These are phyloP conservation scores for Melanotaenia boesemani DNA, from an alignment of 2,797 vertebrate genomes.

Conservation along the genomic window DNA sequence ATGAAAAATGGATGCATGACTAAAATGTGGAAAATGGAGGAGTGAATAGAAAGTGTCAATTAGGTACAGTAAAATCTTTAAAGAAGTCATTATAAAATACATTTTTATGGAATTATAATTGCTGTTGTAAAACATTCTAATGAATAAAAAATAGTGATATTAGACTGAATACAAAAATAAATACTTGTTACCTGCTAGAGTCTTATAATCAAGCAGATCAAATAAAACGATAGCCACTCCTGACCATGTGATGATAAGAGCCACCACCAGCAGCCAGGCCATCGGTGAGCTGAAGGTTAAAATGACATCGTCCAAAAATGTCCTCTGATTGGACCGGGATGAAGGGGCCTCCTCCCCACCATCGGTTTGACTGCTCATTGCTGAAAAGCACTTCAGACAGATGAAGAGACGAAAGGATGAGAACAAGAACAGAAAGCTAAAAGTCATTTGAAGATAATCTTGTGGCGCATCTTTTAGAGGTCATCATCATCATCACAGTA, in stretches of 20 bases:
- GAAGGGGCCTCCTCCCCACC: slow-evolving; percentile 80
- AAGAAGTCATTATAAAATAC: slow-evolving; percentile 30
- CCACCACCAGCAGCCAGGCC: slow-evolving; percentile 94
- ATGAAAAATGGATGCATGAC: slow-evolving; percentile 52
- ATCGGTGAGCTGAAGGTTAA: slow-evolving; percentile 94
- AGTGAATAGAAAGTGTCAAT: slow-evolving; percentile 35
- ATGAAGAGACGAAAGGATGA: not conserved
- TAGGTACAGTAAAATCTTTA: slow-evolving; percentile 13
- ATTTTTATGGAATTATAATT: slow-evolving; percentile 28
- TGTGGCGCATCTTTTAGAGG: not conserved
- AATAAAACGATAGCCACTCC: slow-evolving; percentile 96
- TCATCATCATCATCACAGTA: not conserved
- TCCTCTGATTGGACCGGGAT: slow-evolving; percentile 83
- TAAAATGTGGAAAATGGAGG: slow-evolving; percentile 45
- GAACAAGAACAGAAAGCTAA: not conserved
- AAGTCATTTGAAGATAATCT: not conserved
- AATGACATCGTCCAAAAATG: slow-evolving; percentile 89
- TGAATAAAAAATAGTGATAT: not conserved
- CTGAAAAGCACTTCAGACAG: slow-evolving; percentile 77
- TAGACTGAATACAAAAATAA: not conserved
- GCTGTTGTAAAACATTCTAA: not conserved
- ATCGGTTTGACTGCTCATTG: slow-evolving; percentile 88
- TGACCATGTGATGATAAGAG: slow-evolving; percentile 95
- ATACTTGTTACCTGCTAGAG: slow-evolving; percentile 86
- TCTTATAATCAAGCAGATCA: slow-evolving; percentile 94